Conservation (phyloP, 2,888 invertebrate species). For the Macrophya annulata region DNA sequence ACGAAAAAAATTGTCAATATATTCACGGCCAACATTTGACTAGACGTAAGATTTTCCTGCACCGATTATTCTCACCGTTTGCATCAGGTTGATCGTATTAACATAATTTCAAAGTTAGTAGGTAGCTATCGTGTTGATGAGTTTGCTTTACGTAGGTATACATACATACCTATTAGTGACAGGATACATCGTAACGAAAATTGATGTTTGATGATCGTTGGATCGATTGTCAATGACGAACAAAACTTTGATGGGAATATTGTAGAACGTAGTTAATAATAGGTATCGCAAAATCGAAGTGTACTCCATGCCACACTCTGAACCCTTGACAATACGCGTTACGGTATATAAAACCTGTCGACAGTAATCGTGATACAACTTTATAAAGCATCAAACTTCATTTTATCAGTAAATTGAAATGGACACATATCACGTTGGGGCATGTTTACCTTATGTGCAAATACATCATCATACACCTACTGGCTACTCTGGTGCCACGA, state of each 20-base stretch:
- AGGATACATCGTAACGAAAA: conserved; percentile 25
- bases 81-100: conserved; percentile 48
- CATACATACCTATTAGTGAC: no score
- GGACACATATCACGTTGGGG: not conserved
- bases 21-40: not conserved
- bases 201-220: conserved; percentile 7
- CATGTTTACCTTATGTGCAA: not conserved
- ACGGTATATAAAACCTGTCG: no score
- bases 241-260: not conserved
- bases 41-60: not conserved
- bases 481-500: not conserved
- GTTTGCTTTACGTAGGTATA: conserved; percentile 45
- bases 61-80: not conserved
- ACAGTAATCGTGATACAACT: not conserved
- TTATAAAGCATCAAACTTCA: not conserved
- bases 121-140: conserved; percentile 61
- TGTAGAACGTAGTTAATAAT: not conserved
- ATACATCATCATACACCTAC: no score
- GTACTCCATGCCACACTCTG: not conserved
- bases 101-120: conserved; percentile 64
- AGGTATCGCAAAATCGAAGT: not conserved
- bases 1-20: no score
- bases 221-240: not conserved
- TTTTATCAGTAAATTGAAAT: not conserved
- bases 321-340: not conserved